Conservation (phyloP, 2,797 vertebrate genomes). For the Etheostoma perlongum region DNA sequence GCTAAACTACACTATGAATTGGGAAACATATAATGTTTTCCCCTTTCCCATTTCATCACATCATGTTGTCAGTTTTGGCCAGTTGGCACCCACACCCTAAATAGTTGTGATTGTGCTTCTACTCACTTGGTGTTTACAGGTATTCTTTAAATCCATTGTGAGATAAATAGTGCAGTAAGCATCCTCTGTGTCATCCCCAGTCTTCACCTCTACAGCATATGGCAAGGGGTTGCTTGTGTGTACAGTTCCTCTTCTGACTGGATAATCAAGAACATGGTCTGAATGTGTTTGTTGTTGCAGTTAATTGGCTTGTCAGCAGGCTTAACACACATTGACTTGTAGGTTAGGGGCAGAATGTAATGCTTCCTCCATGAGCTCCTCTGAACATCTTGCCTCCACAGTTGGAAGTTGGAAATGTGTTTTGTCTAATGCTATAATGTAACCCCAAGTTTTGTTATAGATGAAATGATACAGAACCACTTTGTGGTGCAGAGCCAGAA, state of each 20-base stretch:
- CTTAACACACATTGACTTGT: conserved; percentile 62
- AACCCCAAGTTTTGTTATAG: conserved; percentile 11
- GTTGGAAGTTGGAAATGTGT: conserved; percentile 32
- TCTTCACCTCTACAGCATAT: conserved; percentile 20
- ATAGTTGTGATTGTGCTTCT: conserved; percentile 51
- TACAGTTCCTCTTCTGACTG: conserved; percentile 31
- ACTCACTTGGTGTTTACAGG: conserved; percentile 11
- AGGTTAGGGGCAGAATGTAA: conserved; percentile 37
- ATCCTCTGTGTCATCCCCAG: conserved; percentile 5
- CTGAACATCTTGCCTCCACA: conserved; percentile 22
- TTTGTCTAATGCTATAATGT: conserved; percentile 26
- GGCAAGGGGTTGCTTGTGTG: conserved; percentile 25
- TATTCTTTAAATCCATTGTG: conserved; percentile 34
- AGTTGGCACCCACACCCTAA: conserved; percentile 29
- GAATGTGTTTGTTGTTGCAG: conserved; percentile 73
- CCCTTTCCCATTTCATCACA: conserved; percentile 5
- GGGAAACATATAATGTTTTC: neutral
- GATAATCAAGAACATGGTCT: conserved; percentile 55
- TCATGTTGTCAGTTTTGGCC: conserved; percentile 45
- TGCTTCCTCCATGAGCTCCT: conserved; percentile 29
- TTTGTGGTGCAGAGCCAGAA: conserved; percentile 10
- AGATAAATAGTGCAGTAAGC: conserved; percentile 24
- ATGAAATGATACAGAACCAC: conserved; percentile 29
- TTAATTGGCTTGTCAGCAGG: conserved; percentile 76
- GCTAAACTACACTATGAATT: conserved; percentile 8